Evolutionary conservation across 2,797 vertebrate species (phyloP).

Genomic region (Ceryle rudis): DNA sequence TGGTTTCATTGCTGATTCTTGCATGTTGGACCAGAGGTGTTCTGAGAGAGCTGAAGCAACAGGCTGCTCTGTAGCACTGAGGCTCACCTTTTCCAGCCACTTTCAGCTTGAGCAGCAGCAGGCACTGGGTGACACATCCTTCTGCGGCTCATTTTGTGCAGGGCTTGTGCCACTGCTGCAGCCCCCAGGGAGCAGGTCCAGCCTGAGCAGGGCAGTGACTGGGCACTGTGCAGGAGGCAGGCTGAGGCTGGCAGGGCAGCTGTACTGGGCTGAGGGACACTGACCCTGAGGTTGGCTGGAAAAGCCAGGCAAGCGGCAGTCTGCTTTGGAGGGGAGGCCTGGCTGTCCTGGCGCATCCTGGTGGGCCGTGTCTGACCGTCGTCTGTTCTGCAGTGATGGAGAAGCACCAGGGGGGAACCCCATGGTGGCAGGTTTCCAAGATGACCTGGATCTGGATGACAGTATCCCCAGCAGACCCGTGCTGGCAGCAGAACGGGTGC

Average conservation of each 20-base stretch:
- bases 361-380: neutral
- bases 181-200: neutral
- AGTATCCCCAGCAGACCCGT: constrained; percentile 63
- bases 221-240: neutral
- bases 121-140: neutral
- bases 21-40: neutral
- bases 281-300: neutral
- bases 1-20: neutral
- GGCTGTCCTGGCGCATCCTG: neutral
- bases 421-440: constrained; percentile 93
- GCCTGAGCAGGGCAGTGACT: neutral
- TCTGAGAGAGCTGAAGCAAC: neutral
- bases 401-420: constrained; percentile 87
- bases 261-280: rapidly evolving
- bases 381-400: constrained; percentile 82
- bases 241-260: neutral
- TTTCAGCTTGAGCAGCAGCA: neutral
- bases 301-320: neutral
- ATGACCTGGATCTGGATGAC: constrained; percentile 92
- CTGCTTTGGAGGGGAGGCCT: neutral
- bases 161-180: neutral
- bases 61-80: neutral
- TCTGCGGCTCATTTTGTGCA: rapidly evolving
- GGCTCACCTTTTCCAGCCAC: neutral
- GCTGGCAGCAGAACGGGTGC: constrained; percentile 53